These are phyloP conservation scores for Popillia japonica DNA, from an alignment of 1,140 invertebrate genomes.

Conservation along the genomic window DNA sequence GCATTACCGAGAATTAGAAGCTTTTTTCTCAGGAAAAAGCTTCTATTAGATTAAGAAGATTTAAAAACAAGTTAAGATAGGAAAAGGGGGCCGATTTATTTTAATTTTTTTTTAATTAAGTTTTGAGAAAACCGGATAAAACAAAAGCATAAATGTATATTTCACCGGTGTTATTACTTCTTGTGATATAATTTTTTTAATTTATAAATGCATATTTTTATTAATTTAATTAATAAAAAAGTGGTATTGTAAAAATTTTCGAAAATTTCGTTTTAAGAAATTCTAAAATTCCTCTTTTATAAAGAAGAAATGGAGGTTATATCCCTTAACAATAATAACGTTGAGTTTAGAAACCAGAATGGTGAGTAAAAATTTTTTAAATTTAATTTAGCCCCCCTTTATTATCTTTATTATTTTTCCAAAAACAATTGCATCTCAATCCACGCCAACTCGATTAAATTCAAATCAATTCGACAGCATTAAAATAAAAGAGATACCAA, in stretches of 20 bases:
- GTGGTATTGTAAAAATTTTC: neutral
- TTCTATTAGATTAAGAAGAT: neutral
- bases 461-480: neutral
- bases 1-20: neutral
- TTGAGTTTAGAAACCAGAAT: constrained; percentile 45
- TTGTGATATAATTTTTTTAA: constrained; percentile 9
- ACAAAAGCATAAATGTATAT: neutral
- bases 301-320: constrained; percentile 44
- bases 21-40: neutral
- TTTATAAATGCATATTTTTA: too few relatives aligned
- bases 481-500: neutral
- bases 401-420: too few relatives aligned
- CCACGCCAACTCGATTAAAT: neutral
- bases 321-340: constrained; percentile 42
- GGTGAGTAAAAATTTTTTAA: constrained; percentile 38
- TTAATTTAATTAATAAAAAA: neutral
- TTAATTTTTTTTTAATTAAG: neutral
- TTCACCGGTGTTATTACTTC: neutral
- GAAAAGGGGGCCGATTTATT: neutral
- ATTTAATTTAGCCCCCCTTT: too few relatives aligned
- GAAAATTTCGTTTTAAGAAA: constrained; percentile 27
- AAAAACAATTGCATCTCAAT: too few relatives aligned
- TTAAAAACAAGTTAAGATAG: neutral
- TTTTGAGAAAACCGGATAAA: neutral
- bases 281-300: neutral